Evolutionary conservation across 2,888 invertebrate genomes (phyloP).

Genomic region (Melikaiella ostensackeni): DNA sequence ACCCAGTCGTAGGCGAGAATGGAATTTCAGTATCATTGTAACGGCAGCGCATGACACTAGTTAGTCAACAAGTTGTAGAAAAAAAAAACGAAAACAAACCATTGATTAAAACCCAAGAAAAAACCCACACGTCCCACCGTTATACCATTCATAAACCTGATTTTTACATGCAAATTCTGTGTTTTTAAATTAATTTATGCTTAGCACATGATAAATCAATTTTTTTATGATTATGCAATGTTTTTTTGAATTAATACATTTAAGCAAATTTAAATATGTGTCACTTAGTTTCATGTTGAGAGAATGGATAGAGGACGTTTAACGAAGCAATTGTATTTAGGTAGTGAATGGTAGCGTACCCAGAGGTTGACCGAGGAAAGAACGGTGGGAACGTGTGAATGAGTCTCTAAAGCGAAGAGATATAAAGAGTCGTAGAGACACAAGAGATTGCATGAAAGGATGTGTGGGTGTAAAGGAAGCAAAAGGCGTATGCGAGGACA

Average conservation of each 20-base stretch:
- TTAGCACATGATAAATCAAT: neutral
- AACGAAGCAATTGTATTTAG: too few species aligned
- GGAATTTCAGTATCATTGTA: slow-evolving; percentile 31
- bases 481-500: too few species aligned
- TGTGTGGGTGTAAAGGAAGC: too few species aligned
- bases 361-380: too few species aligned
- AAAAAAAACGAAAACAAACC: slow-evolving; percentile 1
- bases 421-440: too few species aligned
- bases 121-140: neutral
- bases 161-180: neutral
- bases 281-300: too few species aligned
- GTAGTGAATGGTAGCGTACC: too few species aligned
- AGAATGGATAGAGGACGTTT: too few species aligned
- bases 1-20: slow-evolving; percentile 24
- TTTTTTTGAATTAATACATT: neutral
- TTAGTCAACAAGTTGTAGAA: slow-evolving; percentile 13
- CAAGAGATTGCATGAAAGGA: too few species aligned
- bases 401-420: too few species aligned
- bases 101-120: neutral
- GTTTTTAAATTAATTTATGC: neutral
- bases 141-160: neutral
- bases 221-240: neutral
- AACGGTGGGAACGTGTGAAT: too few species aligned
- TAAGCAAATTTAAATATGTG: neutral
- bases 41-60: neutral